phyloP scores from a whole-genome alignment of 2,113 vertebrate genomes.

The Murina feae region DNA sequence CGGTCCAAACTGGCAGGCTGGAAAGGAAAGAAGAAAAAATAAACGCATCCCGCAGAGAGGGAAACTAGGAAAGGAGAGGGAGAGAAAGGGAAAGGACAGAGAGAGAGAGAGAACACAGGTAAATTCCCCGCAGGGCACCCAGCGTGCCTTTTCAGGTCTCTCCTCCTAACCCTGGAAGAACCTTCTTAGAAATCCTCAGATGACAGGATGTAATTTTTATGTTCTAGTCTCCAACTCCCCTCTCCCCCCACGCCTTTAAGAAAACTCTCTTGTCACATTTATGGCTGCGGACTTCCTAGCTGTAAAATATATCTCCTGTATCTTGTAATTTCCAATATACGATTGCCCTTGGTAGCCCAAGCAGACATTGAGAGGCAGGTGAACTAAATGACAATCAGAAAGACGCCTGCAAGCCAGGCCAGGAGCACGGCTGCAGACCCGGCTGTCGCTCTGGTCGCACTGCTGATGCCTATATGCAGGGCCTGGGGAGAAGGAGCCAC shows the following conservation, averaged over 20 bases:
- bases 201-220: constrained; percentile 65
- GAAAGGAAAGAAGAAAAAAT: background rate
- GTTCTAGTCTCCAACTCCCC: background rate
- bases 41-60: background rate
- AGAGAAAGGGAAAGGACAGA: background rate
- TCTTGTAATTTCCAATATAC: constrained; percentile 33
- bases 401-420: background rate
- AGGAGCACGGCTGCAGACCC: background rate
- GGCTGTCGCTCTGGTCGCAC: background rate
- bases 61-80: background rate
- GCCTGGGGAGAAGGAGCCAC: background rate
- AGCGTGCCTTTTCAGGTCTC: constrained; percentile 74
- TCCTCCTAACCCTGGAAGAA: constrained; percentile 44
- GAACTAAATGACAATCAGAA: background rate
- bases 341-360: background rate
- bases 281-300: constrained; percentile 49
- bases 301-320: constrained; percentile 56
- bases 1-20: background rate
- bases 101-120: background rate
- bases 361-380: constrained; percentile 11
- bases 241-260: background rate
- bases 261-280: constrained; percentile 52
- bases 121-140: constrained; percentile 56
- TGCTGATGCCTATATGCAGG: background rate
- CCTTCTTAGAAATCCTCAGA: constrained; percentile 59